Percentiles rank a stretch among this genome's conserved stretches.
Evolutionary conservation across 2,113 vertebrate species (phyloP).

Genomic region (Syngnathoides biaculeatus): DNA sequence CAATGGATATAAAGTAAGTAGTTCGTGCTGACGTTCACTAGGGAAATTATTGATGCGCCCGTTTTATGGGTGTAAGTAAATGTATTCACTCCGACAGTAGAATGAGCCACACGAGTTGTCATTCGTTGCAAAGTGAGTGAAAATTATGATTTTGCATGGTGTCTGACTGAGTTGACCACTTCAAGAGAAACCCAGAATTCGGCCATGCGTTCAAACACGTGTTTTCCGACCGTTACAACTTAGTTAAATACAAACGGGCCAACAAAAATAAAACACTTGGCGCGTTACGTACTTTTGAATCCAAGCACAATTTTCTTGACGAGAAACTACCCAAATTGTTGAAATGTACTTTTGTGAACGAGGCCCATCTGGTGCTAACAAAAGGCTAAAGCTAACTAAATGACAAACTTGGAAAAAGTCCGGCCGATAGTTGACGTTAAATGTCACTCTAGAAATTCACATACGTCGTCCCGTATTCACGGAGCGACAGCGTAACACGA

Average conservation of each 20-base stretch:
- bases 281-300: no score
- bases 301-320: no score
- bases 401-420: background rate
- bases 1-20: background rate
- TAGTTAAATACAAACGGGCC: slow-evolving; percentile 55
- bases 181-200: slow-evolving; percentile 72
- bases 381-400: background rate
- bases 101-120: slow-evolving; percentile 7
- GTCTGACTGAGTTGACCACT: slow-evolving; percentile 71
- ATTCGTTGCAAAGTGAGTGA: slow-evolving; percentile 27
- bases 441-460: background rate
- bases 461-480: background rate
- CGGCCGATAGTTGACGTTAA: no score
- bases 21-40: no score
- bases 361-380: background rate
- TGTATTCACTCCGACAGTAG: slow-evolving; percentile 49
- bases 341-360: background rate
- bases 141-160: slow-evolving; percentile 66
- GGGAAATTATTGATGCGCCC: no score
- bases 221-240: slow-evolving; percentile 44
- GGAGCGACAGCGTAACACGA: background rate
- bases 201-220: slow-evolving; percentile 42
- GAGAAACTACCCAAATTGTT: no score
- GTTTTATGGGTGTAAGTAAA: background rate
- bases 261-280: background rate